Conservation (phyloP, 2,113 vertebrate species). For the Sitta europaea region DNA sequence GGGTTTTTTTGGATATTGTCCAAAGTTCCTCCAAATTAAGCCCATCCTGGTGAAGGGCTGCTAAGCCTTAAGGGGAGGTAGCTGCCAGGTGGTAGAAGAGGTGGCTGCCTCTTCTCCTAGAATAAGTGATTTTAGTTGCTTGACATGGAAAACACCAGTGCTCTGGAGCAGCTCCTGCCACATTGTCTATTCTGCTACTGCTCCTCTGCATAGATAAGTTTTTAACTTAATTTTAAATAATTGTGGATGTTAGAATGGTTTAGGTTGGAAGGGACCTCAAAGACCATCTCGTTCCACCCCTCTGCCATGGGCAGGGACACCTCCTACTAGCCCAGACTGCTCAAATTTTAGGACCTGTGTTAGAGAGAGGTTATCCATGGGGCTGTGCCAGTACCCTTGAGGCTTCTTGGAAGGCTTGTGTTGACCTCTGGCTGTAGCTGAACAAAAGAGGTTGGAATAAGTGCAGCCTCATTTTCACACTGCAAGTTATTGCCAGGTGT, state of each 20-base stretch:
- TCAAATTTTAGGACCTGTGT: not conserved
- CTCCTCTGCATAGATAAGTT: not conserved
- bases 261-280: not conserved
- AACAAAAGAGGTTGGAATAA: not conserved
- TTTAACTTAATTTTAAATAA: not conserved
- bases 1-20: not conserved
- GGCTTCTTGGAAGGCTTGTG: not conserved
- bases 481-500: not conserved
- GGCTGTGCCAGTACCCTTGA: not conserved
- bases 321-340: not conserved
- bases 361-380: not conserved
- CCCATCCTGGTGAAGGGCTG: not conserved
- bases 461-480: not conserved
- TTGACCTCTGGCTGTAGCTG: not conserved
- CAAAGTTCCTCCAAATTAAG: not conserved
- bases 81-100: too few species aligned
- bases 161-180: not conserved
- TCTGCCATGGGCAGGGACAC: not conserved
- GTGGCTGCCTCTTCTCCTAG: not conserved
- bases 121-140: not conserved
- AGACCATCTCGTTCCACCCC: not conserved
- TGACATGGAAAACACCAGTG: accelerated
- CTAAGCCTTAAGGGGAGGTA: not conserved
- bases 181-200: not conserved
- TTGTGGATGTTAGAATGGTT: not conserved